A percentile compares a stretch with the other conserved stretches of the same genome.
These are phyloP conservation scores for Pristionchus entomophagus DNA, from an alignment of 2,888 invertebrate species.

Conservation along the genomic window DNA sequence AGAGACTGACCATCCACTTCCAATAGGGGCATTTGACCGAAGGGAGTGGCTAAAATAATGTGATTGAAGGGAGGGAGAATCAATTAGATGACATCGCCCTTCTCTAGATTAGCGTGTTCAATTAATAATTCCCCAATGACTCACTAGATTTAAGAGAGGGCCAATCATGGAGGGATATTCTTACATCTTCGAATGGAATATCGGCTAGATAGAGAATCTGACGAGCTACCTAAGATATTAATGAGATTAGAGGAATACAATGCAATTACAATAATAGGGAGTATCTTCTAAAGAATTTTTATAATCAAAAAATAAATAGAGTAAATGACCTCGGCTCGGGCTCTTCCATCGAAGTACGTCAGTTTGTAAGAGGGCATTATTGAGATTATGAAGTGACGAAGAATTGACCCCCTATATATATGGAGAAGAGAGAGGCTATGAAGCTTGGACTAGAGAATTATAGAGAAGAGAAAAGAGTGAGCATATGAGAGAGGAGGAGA, in stretches of 20 bases:
- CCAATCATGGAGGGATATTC: not conserved
- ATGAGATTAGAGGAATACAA: not conserved
- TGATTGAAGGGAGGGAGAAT: no score
- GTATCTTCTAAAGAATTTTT: not conserved
- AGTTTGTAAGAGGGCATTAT: not conserved
- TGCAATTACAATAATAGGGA: no score
- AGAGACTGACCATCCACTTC: not conserved
- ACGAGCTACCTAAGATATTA: not conserved
- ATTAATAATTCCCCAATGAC: not conserved
- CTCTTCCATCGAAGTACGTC: not conserved
- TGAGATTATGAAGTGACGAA: not conserved
- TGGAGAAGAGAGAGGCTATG: no score
- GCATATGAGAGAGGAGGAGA: no score
- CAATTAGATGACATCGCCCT: not conserved
- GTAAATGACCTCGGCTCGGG: not conserved
- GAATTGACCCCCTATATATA: not conserved
- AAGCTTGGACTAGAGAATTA: no score
- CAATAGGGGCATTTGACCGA: not conserved
- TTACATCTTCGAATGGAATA: conserved; percentile 8
- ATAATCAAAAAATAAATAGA: not conserved
- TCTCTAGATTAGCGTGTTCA: no score
- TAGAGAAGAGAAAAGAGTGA: no score
- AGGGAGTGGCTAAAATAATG: not conserved
- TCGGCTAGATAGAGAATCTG: not conserved
- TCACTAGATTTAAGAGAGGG: not conserved